Evolutionary conservation across 2,797 vertebrate genomes (phyloP), one percentile per base, ranked within the genome.

Genomic region (Semaprochilodus insignis): DNA sequence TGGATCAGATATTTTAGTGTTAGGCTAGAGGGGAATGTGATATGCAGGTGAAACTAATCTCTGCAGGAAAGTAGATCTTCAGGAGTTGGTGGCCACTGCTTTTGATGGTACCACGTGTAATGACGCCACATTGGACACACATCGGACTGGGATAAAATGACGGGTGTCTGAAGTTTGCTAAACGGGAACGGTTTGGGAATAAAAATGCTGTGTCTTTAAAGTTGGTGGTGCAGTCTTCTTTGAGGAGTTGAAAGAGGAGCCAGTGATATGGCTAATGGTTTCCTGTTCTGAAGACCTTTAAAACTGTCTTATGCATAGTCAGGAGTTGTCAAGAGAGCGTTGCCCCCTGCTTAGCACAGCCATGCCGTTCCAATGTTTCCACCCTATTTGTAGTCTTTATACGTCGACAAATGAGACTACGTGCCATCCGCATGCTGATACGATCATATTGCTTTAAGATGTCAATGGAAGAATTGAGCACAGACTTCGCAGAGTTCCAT

Each of bases 191-290:
- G 25, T n/a, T 25, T 1, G 44, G 23, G 36, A 54, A 63, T 7
- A 52, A 62, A 21, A 19, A 11, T 10, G 63, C 17, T 1, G 36
- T 23, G 67, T 57, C 57, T 78, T 14, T 23, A 21, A 40, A 4
- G 5, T 62, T 40, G 76, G 73, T 48, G 66, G 31, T 31, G 31
- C 57, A 75, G 16, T 52, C 5, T 63, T 71, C 74, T 70, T 54
- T 71, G 60, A 70, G 17, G 6, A 54, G 74, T 34, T 59, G 54
- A 51, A 62, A 36, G 23, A 23, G 48, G 63, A 51, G 52, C 74
- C 77, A 82, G 77, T 77, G 74, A 73, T 54, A 74, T 74, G 25
- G 27, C 60, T 65, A 27, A 79, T 59, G 44, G 65, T 69, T 69
- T 34, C 51, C 51, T 52, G 51, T 21, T n/a, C 1, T 4, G 36